Conservation (phyloP, 2,888 invertebrate genomes). For the Prenolepis imparis region DNA sequence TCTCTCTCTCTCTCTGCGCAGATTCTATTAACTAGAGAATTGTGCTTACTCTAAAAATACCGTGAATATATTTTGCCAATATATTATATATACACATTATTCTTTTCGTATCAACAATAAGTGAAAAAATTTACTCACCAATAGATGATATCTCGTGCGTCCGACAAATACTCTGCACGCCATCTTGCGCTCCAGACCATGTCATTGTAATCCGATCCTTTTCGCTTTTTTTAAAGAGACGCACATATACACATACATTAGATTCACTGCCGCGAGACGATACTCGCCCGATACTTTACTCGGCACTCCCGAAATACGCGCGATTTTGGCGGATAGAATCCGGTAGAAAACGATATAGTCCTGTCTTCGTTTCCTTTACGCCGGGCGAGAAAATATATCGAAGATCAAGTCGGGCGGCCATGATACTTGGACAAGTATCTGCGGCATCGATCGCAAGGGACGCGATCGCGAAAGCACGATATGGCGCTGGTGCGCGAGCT, state of each 20-base stretch:
- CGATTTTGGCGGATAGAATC: conserved; percentile 1
- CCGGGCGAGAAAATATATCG: not conserved
- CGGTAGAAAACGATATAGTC: not conserved
- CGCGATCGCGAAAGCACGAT: not conserved
- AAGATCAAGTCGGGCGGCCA: not conserved
- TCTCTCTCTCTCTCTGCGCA: too few species aligned
- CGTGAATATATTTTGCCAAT: not conserved
- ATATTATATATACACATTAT: not conserved
- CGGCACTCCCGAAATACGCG: conserved; percentile 1
- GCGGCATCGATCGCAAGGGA: not conserved
- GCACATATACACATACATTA: not conserved
- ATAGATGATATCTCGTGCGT: not conserved
- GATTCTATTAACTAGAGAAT: too few species aligned
- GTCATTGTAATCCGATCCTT: not conserved
- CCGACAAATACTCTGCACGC: not conserved
- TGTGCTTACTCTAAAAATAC: not conserved
- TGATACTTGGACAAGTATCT: not conserved
- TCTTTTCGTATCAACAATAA: too few species aligned
- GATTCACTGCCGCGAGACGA: not conserved
- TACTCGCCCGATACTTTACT: conserved; percentile 2
- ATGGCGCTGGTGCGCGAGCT: not conserved
- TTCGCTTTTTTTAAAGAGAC: not conserved
- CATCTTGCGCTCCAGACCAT: not conserved
- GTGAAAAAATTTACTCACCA: not conserved
- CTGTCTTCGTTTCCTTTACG: too few species aligned